A percentile compares a stretch with the other conserved stretches of the same genome.
phyloP scores from a whole-genome alignment of 2,113 vertebrate species.

The Otis tarda region DNA sequence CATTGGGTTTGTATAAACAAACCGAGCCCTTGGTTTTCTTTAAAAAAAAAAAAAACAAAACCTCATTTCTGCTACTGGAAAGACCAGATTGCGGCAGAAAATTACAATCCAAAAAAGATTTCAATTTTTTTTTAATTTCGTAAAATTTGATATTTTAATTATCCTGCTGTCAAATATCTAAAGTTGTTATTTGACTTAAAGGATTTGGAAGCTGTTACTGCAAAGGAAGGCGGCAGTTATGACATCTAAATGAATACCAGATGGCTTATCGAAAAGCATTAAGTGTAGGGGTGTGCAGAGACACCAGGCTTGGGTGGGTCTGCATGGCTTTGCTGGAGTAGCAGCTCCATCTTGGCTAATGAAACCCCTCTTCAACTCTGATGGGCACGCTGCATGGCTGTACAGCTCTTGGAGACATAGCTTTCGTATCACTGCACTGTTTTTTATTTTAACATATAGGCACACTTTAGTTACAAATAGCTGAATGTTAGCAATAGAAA shows the following conservation, averaged over 20 bases:
- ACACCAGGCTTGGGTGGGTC: not conserved
- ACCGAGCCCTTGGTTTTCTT: not conserved
- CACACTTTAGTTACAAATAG: not conserved
- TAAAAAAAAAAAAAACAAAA: not conserved
- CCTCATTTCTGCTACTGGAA: not conserved
- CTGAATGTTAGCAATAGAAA: not conserved
- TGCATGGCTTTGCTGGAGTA: not conserved
- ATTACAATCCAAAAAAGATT: not conserved
- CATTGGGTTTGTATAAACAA: too few relatives aligned
- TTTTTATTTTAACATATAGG: not conserved
- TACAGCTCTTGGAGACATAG: not conserved
- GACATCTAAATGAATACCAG: not conserved
- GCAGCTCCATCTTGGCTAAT: not conserved
- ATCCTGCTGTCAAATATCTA: not conserved
- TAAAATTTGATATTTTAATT: conserved; percentile 20
- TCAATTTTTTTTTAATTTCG: not conserved
- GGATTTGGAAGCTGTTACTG: conserved; percentile 13
- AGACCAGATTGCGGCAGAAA: conserved; percentile 4
- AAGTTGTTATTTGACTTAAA: conserved; percentile 2
- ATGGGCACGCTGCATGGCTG: not conserved
- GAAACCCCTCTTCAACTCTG: not conserved
- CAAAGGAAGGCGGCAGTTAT: not conserved
- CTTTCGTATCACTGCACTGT: not conserved
- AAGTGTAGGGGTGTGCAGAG: not conserved
- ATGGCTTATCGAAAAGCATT: not conserved